A percentile compares a stretch with the other conserved stretches of the same genome.
phyloP scores from a whole-genome alignment of 53 echinoderm and acorn worm genomes.

The Echinarachnius parma region DNA sequence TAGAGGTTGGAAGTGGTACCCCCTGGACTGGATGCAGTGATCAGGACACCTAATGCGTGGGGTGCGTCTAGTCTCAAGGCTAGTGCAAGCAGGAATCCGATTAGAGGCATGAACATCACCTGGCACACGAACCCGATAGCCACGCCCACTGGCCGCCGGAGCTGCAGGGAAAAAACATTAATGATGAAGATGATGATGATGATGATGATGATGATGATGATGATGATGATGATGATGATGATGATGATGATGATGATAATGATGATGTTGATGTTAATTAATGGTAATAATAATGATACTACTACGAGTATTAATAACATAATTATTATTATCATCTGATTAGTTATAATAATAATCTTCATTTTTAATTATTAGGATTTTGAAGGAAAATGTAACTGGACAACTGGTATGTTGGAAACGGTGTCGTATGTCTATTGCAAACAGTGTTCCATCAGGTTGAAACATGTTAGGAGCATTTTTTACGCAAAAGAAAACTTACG shows the following conservation, averaged over 20 bases:
- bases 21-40: constrained; percentile 45
- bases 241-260: not conserved
- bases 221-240: not conserved
- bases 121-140: constrained; percentile 77
- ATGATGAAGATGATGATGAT: not conserved
- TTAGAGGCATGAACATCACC: constrained; percentile 71
- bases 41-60: constrained; percentile 40
- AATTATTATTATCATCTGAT: no score
- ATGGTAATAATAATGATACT: no score
- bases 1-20: constrained; percentile 51
- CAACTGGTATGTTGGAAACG: no score
- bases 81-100: constrained; percentile 40
- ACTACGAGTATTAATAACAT: no score
- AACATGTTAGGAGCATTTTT: no score
- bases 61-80: constrained; percentile 27
- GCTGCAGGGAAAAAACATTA: not conserved
- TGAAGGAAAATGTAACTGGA: no score
- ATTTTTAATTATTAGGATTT: no score
- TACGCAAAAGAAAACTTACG: constrained; percentile 7
- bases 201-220: not conserved
- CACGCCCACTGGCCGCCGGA: constrained; percentile 67
- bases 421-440: no score
- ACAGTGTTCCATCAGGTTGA: no score
- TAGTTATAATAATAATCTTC: no score
- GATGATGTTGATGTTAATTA: not conserved